phyloP scores from a whole-genome alignment of 2,797 vertebrate genomes.

The Ctenochaetus hawaiiensis region DNA sequence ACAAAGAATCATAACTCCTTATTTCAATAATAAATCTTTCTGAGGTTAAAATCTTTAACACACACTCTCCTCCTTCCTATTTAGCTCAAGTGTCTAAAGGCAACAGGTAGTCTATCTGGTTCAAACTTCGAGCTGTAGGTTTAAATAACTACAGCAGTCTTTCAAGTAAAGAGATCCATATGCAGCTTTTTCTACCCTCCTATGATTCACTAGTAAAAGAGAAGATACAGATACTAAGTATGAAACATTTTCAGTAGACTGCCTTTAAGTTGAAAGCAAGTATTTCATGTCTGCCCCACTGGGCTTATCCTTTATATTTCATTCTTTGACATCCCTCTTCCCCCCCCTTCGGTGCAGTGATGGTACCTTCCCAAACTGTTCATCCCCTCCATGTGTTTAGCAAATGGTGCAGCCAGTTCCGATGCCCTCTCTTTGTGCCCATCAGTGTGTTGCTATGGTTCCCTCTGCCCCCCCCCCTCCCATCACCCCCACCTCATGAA shows the following conservation, averaged over 20 bases:
- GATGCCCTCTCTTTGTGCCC: constrained; percentile 64
- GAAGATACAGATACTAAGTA: constrained; percentile 10
- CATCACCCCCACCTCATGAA: background rate
- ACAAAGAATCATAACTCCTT: background rate
- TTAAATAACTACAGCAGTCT: background rate
- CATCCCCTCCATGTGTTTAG: constrained; percentile 49
- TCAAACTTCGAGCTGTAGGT: constrained; percentile 20
- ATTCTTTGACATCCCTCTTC: constrained; percentile 31
- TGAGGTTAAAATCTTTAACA: background rate
- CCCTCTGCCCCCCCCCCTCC: constrained; percentile 1
- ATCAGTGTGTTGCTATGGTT: constrained; percentile 75
- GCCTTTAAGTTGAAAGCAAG: constrained; percentile 22
- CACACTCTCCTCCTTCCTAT: background rate
- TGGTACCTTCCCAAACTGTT: constrained; percentile 61
- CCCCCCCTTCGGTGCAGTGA: constrained; percentile 26
- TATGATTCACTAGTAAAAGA: background rate
- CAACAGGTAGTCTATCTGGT: constrained; percentile 31
- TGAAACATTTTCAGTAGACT: constrained; percentile 36
- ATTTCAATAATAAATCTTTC: background rate
- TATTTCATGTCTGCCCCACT: constrained; percentile 36
- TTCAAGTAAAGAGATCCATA: constrained; percentile 2
- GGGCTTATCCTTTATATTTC: constrained; percentile 38
- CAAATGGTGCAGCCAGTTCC: constrained; percentile 70
- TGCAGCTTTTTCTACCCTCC: constrained; percentile 14
- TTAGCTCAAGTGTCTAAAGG: background rate